Evolutionary conservation across 2,888 invertebrate species (phyloP).

Genomic region (Himalopsyche kuldschensis): DNA sequence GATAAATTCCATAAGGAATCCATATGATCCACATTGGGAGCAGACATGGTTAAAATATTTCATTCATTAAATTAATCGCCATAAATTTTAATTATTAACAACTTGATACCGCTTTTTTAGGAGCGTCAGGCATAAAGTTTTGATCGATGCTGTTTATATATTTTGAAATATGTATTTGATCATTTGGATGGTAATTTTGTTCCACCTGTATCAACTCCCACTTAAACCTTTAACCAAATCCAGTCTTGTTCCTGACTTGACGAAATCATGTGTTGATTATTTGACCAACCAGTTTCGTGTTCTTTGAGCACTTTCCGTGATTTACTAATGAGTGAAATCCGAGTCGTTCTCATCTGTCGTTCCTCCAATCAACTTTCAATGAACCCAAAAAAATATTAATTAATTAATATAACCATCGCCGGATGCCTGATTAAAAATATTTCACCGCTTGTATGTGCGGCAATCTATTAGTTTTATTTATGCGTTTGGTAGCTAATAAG

Average conservation of each 20-base stretch:
- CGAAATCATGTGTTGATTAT: background rate
- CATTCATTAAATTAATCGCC: no score
- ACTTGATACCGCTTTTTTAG: no score
- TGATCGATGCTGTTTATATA: no score
- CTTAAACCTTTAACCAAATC: background rate
- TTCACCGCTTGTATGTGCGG: background rate
- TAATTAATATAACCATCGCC: background rate
- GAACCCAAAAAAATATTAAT: background rate
- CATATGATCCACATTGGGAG: no score
- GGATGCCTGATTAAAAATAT: background rate
- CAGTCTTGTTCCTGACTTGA: background rate
- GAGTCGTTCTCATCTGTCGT: background rate
- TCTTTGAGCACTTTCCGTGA: constrained; percentile 12
- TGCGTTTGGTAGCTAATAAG: background rate
- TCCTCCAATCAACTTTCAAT: background rate
- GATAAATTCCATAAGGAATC: no score
- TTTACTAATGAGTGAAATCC: constrained; percentile 9
- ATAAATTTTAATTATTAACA: no score
- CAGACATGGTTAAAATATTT: no score
- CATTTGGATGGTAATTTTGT: background rate
- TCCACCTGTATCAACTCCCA: background rate
- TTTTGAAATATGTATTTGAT: no score
- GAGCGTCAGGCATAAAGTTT: no score
- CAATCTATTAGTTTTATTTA: background rate
- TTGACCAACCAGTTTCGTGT: constrained; percentile 6